Evolutionary conservation across 2,888 invertebrate genomes (phyloP), one percentile per base, ranked within the genome.

Genomic region (Lymantria dispar): DNA sequence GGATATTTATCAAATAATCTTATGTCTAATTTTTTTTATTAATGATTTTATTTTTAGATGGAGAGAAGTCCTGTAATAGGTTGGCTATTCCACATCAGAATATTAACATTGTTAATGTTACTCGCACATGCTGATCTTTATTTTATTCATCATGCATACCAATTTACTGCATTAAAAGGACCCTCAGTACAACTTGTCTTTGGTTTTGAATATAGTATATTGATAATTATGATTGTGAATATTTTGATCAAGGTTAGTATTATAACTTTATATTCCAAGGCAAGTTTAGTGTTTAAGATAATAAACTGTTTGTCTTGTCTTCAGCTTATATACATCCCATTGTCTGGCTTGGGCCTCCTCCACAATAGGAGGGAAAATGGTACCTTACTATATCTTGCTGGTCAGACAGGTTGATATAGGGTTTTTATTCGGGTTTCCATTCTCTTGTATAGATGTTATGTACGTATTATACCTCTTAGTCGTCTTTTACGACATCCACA

Each of bases 131-230:
- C 97, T 48, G 99, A 99, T 85, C 92, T 96, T 57, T 94, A 95
- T 74, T 97, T 99, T 89, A 96, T 99, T 7, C 95, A 95, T 74
- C 97, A 98, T 84, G 99, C 98, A 1, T 99, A 98, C 83, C 95
- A 96, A 77, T 97, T 97, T 54, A 99, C 99, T 3, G 91, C 98
- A 30, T 93, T 95, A 0, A 97, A 97, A 79, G 99, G 99, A 40
- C 98, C 99, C 7, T 98, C 98, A 0, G 99, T 99, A 0, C 99
- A 99, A 86, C 92, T 99, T 55, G 99, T 99, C 7, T 99, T 99
- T 92, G 99, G 99, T 47, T 99, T 99, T 91, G 99, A 99, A 92
- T 99, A 99, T 90, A 99, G 99, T 57, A 98, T 99, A 78, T 92
- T 99, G 46, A 92, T 99, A 51, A 98, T 98, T 7, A 96, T 98